Base-by-base conservation (phyloP, 2,888 invertebrate genomes). In the Anorthoa munda region DNA sequence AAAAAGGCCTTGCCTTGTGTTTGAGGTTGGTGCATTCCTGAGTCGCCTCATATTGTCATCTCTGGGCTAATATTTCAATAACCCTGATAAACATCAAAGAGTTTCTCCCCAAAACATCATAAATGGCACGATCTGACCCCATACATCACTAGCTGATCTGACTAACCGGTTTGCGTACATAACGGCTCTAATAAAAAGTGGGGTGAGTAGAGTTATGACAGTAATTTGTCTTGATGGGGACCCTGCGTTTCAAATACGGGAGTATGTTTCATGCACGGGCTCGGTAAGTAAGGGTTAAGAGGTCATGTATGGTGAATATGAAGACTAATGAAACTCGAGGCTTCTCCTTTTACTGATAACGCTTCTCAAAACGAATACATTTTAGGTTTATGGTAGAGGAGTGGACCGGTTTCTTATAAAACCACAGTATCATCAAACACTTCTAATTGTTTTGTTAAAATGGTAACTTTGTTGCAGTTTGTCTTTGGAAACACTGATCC, bases 191-290 rank as follows among this genome's bases (percentile, higher is more conserved):
- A 84, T 85, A 83, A 82, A 76, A 83, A 77, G 79, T 64, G 68
- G 85, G 83, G 80, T 81, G 79, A 76, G 84, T 84, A 87, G 66
- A 87, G 74, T 86, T 88, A 89, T 89, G 88, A 82, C 81, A 77
- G 85, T 83, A 76, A 90, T 90, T 89, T 88, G 86, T 88, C 88
- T 86, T 84, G 77, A 89, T 83, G 72, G 74, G 74, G 67, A 56
- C 56, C 7, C 64, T 39, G 48, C 56, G 17, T 56, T 67, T 69
- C 45, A 56, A 50, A 70, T 70, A 67, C 75, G 50, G 50, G n/a
- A 53, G 45, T 45, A 56, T 74, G 56, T 60, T 67, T 17, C 26
- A 45, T 53, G 23, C 1, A 21, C 45, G 39, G 53, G 51, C n/a
- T 39, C 4, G 21, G 56, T 75, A 21, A 12, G 39, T 4, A 64